Evolutionary conservation across 2,113 vertebrate species (phyloP).

Genomic region (Chloebia gouldiae): DNA sequence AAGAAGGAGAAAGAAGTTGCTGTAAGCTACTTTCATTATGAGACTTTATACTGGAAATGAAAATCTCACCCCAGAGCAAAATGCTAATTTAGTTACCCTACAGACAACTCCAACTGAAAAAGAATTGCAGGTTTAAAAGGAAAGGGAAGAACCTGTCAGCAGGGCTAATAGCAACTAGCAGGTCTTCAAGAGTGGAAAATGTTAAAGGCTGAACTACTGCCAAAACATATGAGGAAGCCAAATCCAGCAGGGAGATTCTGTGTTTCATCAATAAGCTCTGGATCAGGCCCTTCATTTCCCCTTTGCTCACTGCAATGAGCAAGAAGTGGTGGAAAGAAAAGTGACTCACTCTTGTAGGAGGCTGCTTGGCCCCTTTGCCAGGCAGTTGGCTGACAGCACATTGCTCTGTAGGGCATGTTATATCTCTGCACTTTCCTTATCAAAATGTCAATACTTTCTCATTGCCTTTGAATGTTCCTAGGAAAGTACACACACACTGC

Average conservation of each 20-base stretch:
- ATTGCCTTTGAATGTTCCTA: conserved; percentile 16
- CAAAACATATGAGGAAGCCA: background rate
- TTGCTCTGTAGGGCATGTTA: background rate
- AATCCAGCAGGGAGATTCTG: background rate
- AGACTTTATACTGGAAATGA: background rate
- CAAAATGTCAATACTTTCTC: conserved; percentile 53
- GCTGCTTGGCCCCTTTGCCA: background rate
- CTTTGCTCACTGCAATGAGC: background rate
- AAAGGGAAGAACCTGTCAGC: background rate
- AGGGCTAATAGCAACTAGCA: background rate
- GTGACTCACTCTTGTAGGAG: background rate
- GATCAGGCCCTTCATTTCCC: background rate
- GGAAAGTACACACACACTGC: background rate
- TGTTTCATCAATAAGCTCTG: background rate
- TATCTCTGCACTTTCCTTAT: conserved; percentile 33
- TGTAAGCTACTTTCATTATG: background rate
- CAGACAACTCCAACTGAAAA: background rate
- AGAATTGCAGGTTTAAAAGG: conserved; percentile 8
- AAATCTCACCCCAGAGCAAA: background rate
- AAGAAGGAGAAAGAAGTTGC: background rate
- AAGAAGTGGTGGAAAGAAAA: background rate
- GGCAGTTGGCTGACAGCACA: background rate
- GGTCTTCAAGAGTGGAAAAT: background rate
- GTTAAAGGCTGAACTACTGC: background rate
- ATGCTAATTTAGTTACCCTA: conserved; percentile 3